phyloP scores from a whole-genome alignment of 2,797 vertebrate genomes.

The Knipowitschia caucasica region DNA sequence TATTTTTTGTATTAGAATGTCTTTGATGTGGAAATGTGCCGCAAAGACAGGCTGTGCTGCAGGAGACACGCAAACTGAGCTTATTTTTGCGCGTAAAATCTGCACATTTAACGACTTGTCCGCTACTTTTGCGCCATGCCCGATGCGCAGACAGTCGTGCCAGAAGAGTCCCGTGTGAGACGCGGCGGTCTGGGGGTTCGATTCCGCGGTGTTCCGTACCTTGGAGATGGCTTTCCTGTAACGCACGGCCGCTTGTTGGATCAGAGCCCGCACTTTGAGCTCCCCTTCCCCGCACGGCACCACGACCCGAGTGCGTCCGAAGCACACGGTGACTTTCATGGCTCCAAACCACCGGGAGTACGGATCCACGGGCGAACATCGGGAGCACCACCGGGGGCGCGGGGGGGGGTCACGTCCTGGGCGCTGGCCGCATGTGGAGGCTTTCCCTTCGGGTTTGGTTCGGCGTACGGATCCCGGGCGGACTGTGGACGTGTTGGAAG shows the following conservation, averaged over 20 bases:
- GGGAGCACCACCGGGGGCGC: slow-evolving; percentile 12
- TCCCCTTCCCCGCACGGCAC: slow-evolving; percentile 93
- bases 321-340: slow-evolving; percentile 98
- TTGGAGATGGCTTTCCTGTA: slow-evolving; percentile 95
- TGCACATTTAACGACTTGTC: slow-evolving; percentile 5
- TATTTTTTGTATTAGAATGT: too few relatives aligned
- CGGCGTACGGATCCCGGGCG: not conserved
- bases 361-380: slow-evolving; percentile 24
- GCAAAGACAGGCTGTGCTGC: too few relatives aligned
- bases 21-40: too few relatives aligned
- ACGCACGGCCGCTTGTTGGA: slow-evolving; percentile 92
- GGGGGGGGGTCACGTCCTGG: slow-evolving; percentile 30
- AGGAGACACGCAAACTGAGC: too few relatives aligned
- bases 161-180: too few relatives aligned
- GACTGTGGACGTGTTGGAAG: too few relatives aligned
- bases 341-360: slow-evolving; percentile 20
- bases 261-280: slow-evolving; percentile 85
- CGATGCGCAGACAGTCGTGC: too few relatives aligned
- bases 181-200: too few relatives aligned
- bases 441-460: too few relatives aligned
- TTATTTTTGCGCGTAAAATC: not conserved
- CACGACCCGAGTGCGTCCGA: slow-evolving; percentile 93
- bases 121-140: slow-evolving; percentile 63
- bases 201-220: slow-evolving; percentile 78
- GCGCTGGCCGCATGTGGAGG: slow-evolving; percentile 52